Base-by-base conservation (phyloP, 1,140 invertebrate genomes). In the Nomia melanderi region DNA sequence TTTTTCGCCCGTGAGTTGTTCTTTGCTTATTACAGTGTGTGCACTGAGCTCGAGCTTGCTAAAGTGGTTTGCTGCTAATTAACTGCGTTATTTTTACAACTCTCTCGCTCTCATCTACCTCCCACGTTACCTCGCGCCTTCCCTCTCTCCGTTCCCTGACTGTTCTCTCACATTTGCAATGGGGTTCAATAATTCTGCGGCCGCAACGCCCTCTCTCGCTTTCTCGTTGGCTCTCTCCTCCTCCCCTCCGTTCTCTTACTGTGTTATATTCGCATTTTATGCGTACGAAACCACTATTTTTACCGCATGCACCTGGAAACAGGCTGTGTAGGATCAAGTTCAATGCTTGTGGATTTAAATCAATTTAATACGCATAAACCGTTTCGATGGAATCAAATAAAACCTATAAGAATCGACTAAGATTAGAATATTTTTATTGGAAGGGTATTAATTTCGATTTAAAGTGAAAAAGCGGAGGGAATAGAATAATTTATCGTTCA, bases 21-120 rank as follows among this genome's bases (percentile, higher is more conserved):
- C 85, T 86, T 88, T 86, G 86, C 87, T 89, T 89, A 88, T 89
- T 88, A 89, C 84, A 89, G 88, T 89, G 84, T 85, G 84, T 84
- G 78, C 81, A 79, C 83, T 73, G 70, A 70, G 79, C 84, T 73
- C 84, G 77, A 83, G 81, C 82, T 78, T 62, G 71, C 77, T 87
- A 89, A 90, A 90, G 89, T 89, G 87, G 86, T 82, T 82, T 85
- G 86, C 87, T 86, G 88, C 88, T 90, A 90, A 90, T 90, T 90
- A 90, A 88, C 88, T 88, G 86, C 87, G 89, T 90, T 88, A 88
- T 90, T 89, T 90, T 88, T 89, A 83, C 83, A 86, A 85, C 85
- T 82, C 86, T 82, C 79, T 80, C 69, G 79, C 82, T 87, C 73
- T 76, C 53, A 79, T 65, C 69, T 54, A 29, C 77, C 41, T 67